phyloP scores from a whole-genome alignment of 2,888 invertebrate genomes.

The Linnaemya tessellans region DNA sequence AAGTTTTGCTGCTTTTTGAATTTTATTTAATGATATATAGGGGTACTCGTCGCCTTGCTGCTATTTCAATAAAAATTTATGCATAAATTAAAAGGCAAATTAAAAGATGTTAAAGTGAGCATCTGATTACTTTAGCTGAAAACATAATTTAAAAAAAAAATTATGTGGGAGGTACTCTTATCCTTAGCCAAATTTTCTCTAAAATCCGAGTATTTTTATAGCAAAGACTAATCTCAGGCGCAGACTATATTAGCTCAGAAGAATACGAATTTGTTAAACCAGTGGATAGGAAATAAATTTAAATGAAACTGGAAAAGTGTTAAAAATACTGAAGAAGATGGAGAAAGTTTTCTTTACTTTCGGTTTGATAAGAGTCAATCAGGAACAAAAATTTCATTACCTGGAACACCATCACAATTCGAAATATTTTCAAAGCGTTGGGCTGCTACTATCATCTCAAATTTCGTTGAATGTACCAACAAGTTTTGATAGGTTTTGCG shows the following conservation, averaged over 20 bases:
- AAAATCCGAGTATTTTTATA: too few relatives aligned
- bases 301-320: constrained; percentile 7
- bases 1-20: too few relatives aligned
- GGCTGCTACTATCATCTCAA: background rate
- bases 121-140: too few relatives aligned
- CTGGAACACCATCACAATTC: background rate
- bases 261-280: background rate
- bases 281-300: background rate
- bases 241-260: background rate
- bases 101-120: too few relatives aligned
- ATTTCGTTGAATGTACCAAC: background rate
- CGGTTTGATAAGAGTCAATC: constrained; percentile 5
- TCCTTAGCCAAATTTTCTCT: too few relatives aligned
- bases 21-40: too few relatives aligned
- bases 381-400: background rate
- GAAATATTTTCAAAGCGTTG: background rate
- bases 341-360: constrained; percentile 6
- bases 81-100: too few relatives aligned
- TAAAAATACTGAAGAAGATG: too few relatives aligned
- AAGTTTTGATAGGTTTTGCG: background rate
- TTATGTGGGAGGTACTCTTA: too few relatives aligned
- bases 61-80: too few relatives aligned
- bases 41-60: too few relatives aligned
- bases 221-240: background rate
- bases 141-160: too few relatives aligned